Evolutionary conservation across 2,888 invertebrate genomes (phyloP).

Genomic region (Tuta absoluta): DNA sequence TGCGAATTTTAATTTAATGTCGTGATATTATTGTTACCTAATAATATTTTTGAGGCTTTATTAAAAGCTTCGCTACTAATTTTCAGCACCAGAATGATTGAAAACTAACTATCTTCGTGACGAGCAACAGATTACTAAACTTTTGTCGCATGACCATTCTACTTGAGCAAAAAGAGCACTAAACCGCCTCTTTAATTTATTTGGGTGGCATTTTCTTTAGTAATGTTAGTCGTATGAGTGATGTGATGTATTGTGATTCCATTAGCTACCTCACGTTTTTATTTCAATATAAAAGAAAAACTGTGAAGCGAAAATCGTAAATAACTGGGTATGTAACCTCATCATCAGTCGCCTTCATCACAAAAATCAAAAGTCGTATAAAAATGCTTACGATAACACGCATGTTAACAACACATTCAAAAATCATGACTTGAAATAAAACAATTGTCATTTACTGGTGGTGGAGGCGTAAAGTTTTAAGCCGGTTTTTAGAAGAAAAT

Average conservation of each 20-base stretch:
- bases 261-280: conserved; percentile 11
- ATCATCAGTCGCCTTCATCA: no score
- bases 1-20: background rate
- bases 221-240: conserved; percentile 27
- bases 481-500: no score
- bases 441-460: no score
- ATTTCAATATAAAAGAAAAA: background rate
- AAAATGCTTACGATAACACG: no score
- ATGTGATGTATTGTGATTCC: conserved; percentile 5
- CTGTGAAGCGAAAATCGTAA: no score
- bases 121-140: background rate
- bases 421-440: no score
- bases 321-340: no score
- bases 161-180: background rate
- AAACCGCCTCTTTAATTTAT: conserved; percentile 18
- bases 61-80: conserved; percentile 2
- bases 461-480: no score
- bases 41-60: background rate
- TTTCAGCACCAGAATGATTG: background rate
- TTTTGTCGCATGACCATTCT: background rate
- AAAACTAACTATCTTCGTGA: background rate
- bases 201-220: conserved; percentile 28
- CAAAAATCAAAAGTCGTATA: no score
- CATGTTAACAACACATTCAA: no score
- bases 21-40: background rate